A percentile compares a stretch with the other conserved stretches of the same genome.
Conservation (phyloP, 2,888 invertebrate species). For the Exephanes ischioxanthus region DNA sequence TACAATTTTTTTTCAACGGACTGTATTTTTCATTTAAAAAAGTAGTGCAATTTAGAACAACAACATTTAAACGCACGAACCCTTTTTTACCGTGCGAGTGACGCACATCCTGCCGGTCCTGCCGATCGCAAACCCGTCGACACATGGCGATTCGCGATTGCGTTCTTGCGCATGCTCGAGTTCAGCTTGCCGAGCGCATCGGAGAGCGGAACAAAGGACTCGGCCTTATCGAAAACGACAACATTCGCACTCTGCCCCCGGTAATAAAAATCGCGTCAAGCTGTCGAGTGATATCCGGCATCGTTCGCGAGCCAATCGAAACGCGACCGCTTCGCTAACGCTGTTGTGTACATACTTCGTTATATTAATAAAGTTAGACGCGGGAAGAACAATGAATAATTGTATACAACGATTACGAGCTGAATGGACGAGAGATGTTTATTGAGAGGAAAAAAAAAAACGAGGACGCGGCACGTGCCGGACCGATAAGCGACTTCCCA, state of each 20-base stretch:
- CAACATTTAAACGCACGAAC: background rate
- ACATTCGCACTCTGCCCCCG: slow-evolving; percentile 60
- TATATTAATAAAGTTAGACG: slow-evolving; percentile 30
- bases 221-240: slow-evolving; percentile 55
- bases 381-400: slow-evolving; percentile 63
- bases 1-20: background rate
- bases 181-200: background rate
- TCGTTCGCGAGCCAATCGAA: slow-evolving; percentile 44
- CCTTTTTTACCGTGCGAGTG: background rate
- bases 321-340: slow-evolving; percentile 24
- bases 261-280: slow-evolving; percentile 61
- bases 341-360: slow-evolving; percentile 26
- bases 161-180: background rate
- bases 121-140: background rate
- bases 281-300: slow-evolving; percentile 52
- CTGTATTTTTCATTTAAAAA: too few relatives aligned
- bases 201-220: slow-evolving; percentile 56
- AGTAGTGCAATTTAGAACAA: too few relatives aligned
- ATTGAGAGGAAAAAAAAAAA: slow-evolving; percentile 65
- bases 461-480: slow-evolving; percentile 75
- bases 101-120: background rate
- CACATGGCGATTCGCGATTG: background rate
- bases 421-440: slow-evolving; percentile 53
- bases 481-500: slow-evolving; percentile 84
- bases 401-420: slow-evolving; percentile 18